Evolutionary conservation across 2,113 vertebrate genomes (phyloP).

Genomic region (Isurus oxyrinchus): DNA sequence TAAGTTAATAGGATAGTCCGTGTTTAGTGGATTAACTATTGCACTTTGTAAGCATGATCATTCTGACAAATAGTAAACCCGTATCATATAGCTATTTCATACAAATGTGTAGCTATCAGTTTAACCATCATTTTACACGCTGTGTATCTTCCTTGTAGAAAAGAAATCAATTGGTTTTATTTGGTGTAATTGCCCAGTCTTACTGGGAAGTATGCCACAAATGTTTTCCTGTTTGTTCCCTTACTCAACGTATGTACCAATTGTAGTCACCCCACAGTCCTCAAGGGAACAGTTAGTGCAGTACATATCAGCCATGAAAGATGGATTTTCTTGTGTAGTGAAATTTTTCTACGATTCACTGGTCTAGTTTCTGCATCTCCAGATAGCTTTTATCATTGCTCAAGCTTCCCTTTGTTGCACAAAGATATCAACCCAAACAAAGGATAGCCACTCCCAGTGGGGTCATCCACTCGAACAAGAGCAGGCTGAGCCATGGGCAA

Average conservation of each 20-base stretch:
- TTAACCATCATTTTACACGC: neutral
- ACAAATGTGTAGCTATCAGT: neutral
- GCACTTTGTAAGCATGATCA: neutral
- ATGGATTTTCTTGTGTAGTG: neutral
- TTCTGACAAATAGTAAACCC: neutral
- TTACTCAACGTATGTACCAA: neutral
- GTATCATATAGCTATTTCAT: neutral
- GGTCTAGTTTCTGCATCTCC: neutral
- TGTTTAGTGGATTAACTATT: neutral
- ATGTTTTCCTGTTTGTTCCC: neutral
- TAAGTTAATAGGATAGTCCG: neutral
- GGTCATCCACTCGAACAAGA: conserved; percentile 49
- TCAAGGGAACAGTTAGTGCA: conserved; percentile 21
- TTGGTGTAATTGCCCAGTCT: neutral
- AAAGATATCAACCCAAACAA: conserved; percentile 54
- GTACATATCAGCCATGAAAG: conserved; percentile 16
- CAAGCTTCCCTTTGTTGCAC: conserved; percentile 50
- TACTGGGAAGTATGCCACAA: neutral
- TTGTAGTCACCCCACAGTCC: neutral
- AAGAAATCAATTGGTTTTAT: neutral
- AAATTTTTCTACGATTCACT: conserved; percentile 13
- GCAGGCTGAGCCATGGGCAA: neutral
- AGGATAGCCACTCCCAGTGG: conserved; percentile 48
- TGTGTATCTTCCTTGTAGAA: neutral
- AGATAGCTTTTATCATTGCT: conserved; percentile 47